phyloP scores from a whole-genome alignment of 2,888 invertebrate genomes.

The Oeneis ivallda region DNA sequence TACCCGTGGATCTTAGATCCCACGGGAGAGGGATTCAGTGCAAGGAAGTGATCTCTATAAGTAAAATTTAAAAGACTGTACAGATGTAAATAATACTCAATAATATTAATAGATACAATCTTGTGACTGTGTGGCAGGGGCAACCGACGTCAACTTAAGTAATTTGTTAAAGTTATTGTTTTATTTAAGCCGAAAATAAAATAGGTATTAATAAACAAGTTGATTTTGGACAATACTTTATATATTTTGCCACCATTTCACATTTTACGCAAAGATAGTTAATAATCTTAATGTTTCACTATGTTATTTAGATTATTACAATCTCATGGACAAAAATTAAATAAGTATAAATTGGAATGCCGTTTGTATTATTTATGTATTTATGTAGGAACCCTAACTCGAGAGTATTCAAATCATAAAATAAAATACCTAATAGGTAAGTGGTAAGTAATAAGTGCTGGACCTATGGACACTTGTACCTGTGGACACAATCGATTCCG shows the following conservation, averaged over 20 bases:
- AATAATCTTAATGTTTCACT: conserved; percentile 47
- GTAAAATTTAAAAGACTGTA: conserved; percentile 77
- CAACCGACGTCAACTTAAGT: conserved; percentile 45
- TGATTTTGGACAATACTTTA: conserved; percentile 40
- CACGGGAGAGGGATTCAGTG: conserved; percentile 95
- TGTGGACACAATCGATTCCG: no score
- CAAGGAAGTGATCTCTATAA: conserved; percentile 86
- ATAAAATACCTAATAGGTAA: no score
- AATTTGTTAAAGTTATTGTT: conserved; percentile 34
- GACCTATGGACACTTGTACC: no score
- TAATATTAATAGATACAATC: conserved; percentile 68
- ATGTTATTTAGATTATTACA: conserved; percentile 54
- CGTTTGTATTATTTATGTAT: conserved; percentile 21
- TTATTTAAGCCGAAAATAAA: conserved; percentile 26
- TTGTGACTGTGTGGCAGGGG: conserved; percentile 54
- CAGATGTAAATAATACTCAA: conserved; percentile 81
- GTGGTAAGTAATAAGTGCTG: no score
- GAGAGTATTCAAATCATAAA: background rate
- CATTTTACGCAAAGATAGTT: conserved; percentile 47
- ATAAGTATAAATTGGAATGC: conserved; percentile 42
- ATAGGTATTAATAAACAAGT: conserved; percentile 32
- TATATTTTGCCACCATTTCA: conserved; percentile 42
- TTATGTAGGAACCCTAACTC: no score
- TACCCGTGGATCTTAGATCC: conserved; percentile 97
- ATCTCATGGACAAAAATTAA: conserved; percentile 51